Evolutionary conservation across 2,888 invertebrate genomes (phyloP), one percentile per base, ranked within the genome.

Genomic region (Mechanitis mazaeus): DNA sequence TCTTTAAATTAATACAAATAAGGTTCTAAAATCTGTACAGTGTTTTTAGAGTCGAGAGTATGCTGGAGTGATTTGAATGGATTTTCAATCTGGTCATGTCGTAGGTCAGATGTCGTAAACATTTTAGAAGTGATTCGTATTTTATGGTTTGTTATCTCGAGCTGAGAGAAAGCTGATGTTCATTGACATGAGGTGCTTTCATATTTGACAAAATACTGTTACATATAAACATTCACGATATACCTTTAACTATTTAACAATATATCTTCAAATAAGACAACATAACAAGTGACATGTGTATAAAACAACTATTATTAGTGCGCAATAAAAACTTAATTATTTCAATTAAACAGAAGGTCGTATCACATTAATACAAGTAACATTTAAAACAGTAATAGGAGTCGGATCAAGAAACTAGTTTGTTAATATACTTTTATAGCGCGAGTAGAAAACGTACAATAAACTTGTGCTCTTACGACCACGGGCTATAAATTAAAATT

Each of bases 31-130:
- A 50, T 50, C 28, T 59, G 33, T 58, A 35, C 33, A 42, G 28
- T 46, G 45, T 11, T 31, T 20, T 55, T 7, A 64, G 53, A 56
- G 12, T 7, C 55, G 55, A 55, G 11, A 33, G 67, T 61, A 66
- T 65, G 60, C 54, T 50, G 20, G 20, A 60, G 69, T 63, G 67
- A 68, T 71, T 68, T 70, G 64, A 72, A 71, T 70, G 71, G 69
- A 70, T 73, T 71, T 72, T 71, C 71, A 71, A 72, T 73, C 72
- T 68, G 67, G 70, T 68, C 63, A 65, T 71, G 72, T 72, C 71
- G 70, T 68, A 71, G 71, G 72, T 73, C 68, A 71, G 67, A 67
- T 68, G 68, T 70, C 71, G 73, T 72, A 72, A 73, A 72, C 67
- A 69, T 69, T 65, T 66, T 65, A 62, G 64, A 56, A 59, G 65